Base-by-base conservation (phyloP, 2,888 invertebrate species). In the Seira ritae region DNA sequence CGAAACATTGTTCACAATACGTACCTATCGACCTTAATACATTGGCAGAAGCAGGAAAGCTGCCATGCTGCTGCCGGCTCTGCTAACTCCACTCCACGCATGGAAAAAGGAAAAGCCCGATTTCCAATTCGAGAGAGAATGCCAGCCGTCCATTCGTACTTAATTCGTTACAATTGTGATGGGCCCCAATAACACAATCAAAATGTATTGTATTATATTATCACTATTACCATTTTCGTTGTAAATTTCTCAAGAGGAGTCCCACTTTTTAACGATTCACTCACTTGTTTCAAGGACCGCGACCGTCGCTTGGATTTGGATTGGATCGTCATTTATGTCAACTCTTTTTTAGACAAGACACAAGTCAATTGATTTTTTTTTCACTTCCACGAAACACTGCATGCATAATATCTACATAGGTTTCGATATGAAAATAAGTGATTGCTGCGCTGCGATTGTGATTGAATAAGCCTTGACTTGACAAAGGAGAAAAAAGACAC, bases 331-430 rank as follows among this genome's bases (percentile, higher is more conserved):
- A 42, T n/a, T 50, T 50, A 15, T 50, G 50, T 50, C 50, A 8
- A n/a, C n/a, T 50, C 50, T 15, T 50, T n/a, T 8, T 50, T 50
- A 12, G 2, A 50, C 17, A n/a, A 50, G 17, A 50, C 31, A n/a
- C 50, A 50, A 50, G 50, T 50, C 50, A 50, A 50, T 50, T 50
- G 50, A 50, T 50, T 50, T 50, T 50, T n/a, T n/a, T 50, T 50
- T n/a, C 31, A 8, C 3, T 31, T 31, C 31, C 31, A 31, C 31
- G 8, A 31, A 31, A 31, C 31, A 8, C n/a, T n/a, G n/a, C n/a
- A n/a, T n/a, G n/a, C n/a, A n/a, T n/a, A n/a, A n/a, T n/a, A n/a
- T n/a, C n/a, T n/a, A n/a, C n/a, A n/a, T n/a, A n/a, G n/a, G n/a
- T n/a, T n/a, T n/a, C n/a, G n/a, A n/a, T n/a, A n/a, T n/a, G 31